Evolutionary conservation across 1,140 invertebrate species (phyloP).

Genomic region (Stegodyphus mimosarum): DNA sequence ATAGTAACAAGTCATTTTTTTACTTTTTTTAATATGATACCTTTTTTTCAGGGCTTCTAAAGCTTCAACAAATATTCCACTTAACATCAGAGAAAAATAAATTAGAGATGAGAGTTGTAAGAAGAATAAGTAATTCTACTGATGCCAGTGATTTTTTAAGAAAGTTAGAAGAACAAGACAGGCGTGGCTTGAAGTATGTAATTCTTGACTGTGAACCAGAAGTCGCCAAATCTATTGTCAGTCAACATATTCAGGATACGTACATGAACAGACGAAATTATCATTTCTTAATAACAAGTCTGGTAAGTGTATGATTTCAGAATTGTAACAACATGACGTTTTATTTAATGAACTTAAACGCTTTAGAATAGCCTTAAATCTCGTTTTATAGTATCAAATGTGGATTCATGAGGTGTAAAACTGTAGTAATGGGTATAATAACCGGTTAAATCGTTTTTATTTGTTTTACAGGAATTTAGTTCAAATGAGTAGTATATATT

Average conservation of each 20-base stretch:
- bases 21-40: no score
- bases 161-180: slow-evolving; percentile 65
- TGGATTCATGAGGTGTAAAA: no score
- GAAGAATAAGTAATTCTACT: slow-evolving; percentile 67
- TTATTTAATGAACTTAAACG: background rate
- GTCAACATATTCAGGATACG: slow-evolving; percentile 86
- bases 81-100: slow-evolving; percentile 76
- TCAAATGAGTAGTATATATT: no score
- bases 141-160: slow-evolving; percentile 69
- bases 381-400: no score
- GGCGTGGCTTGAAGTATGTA: slow-evolving; percentile 78
- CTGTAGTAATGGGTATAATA: no score
- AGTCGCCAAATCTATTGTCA: slow-evolving; percentile 87
- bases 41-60: slow-evolving; percentile 77
- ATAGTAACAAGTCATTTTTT: no score
- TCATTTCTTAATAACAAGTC: slow-evolving; percentile 89
- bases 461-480: no score
- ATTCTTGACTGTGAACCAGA: slow-evolving; percentile 86
- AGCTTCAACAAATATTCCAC: slow-evolving; percentile 90
- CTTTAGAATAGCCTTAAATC: no score
- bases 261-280: slow-evolving; percentile 87
- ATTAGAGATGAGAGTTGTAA: slow-evolving; percentile 79
- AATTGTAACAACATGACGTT: background rate
- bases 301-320: slow-evolving; percentile 75
- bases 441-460: no score